Evolutionary conservation across 2,797 vertebrate genomes (phyloP), one percentile per base, ranked within the genome.

Genomic region (Enteromius thamalakanensis): DNA sequence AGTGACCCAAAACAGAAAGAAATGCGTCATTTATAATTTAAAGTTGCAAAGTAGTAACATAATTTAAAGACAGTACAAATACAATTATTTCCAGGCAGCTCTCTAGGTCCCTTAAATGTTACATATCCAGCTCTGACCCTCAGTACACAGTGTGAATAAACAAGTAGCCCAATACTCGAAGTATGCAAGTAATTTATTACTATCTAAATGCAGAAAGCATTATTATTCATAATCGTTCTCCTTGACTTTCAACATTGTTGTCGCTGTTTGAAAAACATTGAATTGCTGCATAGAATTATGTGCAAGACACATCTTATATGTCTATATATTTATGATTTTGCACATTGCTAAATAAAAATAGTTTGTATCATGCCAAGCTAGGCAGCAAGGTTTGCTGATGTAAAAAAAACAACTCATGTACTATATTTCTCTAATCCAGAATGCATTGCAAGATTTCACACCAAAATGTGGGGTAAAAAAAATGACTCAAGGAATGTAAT

Each of bases 11-110:
- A 72, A 60, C 79, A 83, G 34, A 26, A 83, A 71, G 65, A 82
- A 78, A 53, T 10, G 70, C n/a, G 53, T 77, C 76, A 84, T 88
- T 78, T 85, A 67, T 79, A 70, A 75, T 83, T 40, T 40, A 51
- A 51, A 70, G 70, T 74, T 81, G 62, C 58, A 83, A 89, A 88
- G 74, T 87, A 86, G 90, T 86, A 78, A 42, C 10, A 77, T 82
- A 81, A 78, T 74, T 79, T 72, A 77, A 86, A 82, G 80, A 82
- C 76, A n/a, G 79, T 70, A 80, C 58, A 69, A 81, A 85, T 74
- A 86, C 81, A 87, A 71, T 89, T 84, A 90, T 84, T 83, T 47
- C 81, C 74, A 79, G 83, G 85, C 85, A 81, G 85, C 83, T 88
- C 71, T 69, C 64, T 67, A 34, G 76, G 49, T 76, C 34, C 19